Conservation (phyloP, 2,113 vertebrate species). For the Sceloporus undulatus region DNA sequence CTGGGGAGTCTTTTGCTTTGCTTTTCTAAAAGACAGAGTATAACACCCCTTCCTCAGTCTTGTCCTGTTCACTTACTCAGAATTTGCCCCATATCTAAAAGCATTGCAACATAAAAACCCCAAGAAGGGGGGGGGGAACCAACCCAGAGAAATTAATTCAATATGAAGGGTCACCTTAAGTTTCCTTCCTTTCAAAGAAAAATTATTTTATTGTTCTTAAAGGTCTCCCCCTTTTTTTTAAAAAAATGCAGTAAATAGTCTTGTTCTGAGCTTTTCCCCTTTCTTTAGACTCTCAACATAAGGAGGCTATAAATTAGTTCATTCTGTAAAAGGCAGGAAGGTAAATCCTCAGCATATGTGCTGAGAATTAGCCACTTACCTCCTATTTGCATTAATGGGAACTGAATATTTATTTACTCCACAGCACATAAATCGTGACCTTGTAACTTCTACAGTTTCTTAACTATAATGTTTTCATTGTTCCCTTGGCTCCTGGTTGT, state of each 20-base stretch:
- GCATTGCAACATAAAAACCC: constrained; percentile 56
- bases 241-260: constrained; percentile 64
- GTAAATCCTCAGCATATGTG: constrained; percentile 73
- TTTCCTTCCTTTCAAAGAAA: constrained; percentile 68
- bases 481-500: constrained; percentile 67
- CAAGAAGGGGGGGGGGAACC: constrained; percentile 9
- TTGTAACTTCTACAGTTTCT: constrained; percentile 75
- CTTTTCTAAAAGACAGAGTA: background rate
- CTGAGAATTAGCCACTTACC: constrained; percentile 77
- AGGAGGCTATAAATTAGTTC: constrained; percentile 73
- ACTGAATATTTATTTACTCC: constrained; percentile 77
- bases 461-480: constrained; percentile 75
- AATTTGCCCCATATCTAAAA: background rate
- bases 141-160: constrained; percentile 63
- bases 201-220: constrained; percentile 50
- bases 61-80: background rate
- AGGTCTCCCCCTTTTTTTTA: constrained; percentile 54
- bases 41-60: background rate
- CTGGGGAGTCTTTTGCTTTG: background rate
- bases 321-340: constrained; percentile 70
- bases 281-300: constrained; percentile 64
- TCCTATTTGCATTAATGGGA: constrained; percentile 76
- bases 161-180: constrained; percentile 64
- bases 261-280: constrained; percentile 66
- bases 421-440: constrained; percentile 70